phyloP scores from a whole-genome alignment of 2,113 vertebrate species.

The Limnothrissa miodon region DNA sequence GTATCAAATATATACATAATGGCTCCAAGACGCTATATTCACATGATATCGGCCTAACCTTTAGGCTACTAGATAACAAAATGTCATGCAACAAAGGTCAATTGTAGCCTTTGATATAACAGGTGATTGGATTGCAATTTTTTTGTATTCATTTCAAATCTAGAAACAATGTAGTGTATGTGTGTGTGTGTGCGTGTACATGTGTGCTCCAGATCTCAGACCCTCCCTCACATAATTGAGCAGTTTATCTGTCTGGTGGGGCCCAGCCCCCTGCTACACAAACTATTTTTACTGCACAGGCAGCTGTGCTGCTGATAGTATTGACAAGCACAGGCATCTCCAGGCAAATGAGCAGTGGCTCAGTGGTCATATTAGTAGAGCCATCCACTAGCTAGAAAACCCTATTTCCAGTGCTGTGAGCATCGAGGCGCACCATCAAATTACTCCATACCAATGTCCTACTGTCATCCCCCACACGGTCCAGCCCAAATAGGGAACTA shows the following conservation, averaged over 20 bases:
- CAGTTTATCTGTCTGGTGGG: conserved; percentile 30
- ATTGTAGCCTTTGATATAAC: too few relatives aligned
- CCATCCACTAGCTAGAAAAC: not conserved
- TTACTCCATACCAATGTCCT: not conserved
- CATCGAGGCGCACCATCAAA: not conserved
- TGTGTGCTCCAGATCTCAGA: not conserved
- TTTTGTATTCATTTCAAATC: too few relatives aligned
- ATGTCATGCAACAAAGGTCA: too few relatives aligned
- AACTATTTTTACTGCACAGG: conserved; percentile 48
- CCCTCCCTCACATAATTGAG: conserved; percentile 31
- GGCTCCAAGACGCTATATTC: not conserved
- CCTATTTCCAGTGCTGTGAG: conserved; percentile 6
- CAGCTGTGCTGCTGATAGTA: conserved; percentile 45
- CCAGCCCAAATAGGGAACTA: conserved; percentile 10
- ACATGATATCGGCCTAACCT: not conserved
- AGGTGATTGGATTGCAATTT: too few relatives aligned
- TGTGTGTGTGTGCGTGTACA: not conserved
- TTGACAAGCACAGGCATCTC: conserved; percentile 38
- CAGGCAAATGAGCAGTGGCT: conserved; percentile 27
- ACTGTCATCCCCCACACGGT: not conserved
- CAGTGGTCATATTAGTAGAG: not conserved
- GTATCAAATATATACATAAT: not conserved
- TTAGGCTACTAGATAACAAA: not conserved
- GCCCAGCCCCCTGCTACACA: conserved; percentile 35
- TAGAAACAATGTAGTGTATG: not conserved